These are phyloP conservation scores for Coelinius sp. DNA, from an alignment of 2,888 invertebrate species.

Conservation along the genomic window DNA sequence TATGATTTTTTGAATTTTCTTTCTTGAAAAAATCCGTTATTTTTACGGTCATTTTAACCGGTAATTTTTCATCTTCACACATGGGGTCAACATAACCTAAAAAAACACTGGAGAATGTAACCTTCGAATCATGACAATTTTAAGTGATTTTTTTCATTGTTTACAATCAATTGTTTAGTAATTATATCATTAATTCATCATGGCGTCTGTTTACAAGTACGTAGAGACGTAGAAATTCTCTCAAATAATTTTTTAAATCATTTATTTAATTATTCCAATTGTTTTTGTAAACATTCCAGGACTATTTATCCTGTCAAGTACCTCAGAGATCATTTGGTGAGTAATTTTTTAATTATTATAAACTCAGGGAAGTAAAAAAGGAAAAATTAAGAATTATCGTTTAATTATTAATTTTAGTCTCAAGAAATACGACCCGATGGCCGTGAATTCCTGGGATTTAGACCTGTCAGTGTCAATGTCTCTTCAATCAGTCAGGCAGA, in stretches of 20 bases:
- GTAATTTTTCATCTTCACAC: not conserved
- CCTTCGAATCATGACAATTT: not conserved
- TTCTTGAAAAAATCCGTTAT: not conserved
- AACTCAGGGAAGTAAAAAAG: no score
- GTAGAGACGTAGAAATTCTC: not conserved
- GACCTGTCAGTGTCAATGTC: constrained; percentile 78
- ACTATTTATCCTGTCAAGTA: constrained; percentile 84
- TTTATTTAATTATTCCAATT: constrained; percentile 5
- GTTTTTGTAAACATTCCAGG: constrained; percentile 71
- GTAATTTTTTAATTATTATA: constrained; percentile 43
- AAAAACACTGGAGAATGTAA: not conserved
- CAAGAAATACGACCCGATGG: constrained; percentile 84
- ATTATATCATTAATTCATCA: constrained; percentile 41
- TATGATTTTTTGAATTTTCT: no score
- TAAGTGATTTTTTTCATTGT: not conserved
- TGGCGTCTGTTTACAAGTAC: constrained; percentile 57
- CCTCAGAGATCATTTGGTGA: constrained; percentile 79
- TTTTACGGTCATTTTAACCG: not conserved
- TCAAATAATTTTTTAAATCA: not conserved
- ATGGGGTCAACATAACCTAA: not conserved
- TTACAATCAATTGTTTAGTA: constrained; percentile 32
- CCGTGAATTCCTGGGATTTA: constrained; percentile 79
- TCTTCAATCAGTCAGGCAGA: constrained; percentile 79
- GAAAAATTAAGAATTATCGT: not conserved
- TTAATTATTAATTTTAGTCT: constrained; percentile 65